Evolutionary conservation across 2,888 invertebrate genomes (phyloP), one percentile per base, ranked within the genome.

Genomic region (Blomia tropicalis): DNA sequence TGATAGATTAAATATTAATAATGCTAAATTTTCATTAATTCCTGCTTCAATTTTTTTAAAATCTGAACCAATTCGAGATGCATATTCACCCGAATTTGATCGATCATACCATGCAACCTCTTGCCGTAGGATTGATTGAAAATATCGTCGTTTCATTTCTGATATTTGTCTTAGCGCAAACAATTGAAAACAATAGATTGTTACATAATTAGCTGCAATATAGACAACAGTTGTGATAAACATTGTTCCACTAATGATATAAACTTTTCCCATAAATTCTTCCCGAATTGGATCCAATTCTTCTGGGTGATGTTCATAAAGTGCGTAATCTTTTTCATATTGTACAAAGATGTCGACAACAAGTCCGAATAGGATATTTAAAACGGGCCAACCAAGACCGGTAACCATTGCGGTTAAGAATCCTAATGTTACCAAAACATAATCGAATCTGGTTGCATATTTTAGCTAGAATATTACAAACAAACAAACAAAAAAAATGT

Each of bases 11-110:
- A 82, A 83, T 4, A 83, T 71, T 69, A 86, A 83, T 66, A 83
- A 81, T 0, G 82, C 80, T 31, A 86, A 76, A 71, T 88, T 88
- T 72, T 88, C 88, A 0, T 86, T 87, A 44, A 87, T 80, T 11
- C 87, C 88, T 67, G 86, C 86, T 74, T 87, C 85, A 66, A 87
- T 76, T 74, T 84, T 85, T 43, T 60, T 60, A 23, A 60, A 22
- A 51, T 60, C 53, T 19, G 44, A 44, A 47, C 1, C 5, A 23
- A 58, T 2, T 59, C 43, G 27, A 4, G 44, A 44, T 23, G 75
- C 73, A 51, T 77, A 69, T 64, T 77, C 75, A 43, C 77, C 77
- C n/a, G 72, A 72, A 63, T 75, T 73, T 65, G 75, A 74, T 30
- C 70, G 71, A 67, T 76, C 75, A 69, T 72, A 75, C 75, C 75